Base-by-base conservation (phyloP, 2,797 vertebrate species). In the Pseudomugil gertrudae region DNA sequence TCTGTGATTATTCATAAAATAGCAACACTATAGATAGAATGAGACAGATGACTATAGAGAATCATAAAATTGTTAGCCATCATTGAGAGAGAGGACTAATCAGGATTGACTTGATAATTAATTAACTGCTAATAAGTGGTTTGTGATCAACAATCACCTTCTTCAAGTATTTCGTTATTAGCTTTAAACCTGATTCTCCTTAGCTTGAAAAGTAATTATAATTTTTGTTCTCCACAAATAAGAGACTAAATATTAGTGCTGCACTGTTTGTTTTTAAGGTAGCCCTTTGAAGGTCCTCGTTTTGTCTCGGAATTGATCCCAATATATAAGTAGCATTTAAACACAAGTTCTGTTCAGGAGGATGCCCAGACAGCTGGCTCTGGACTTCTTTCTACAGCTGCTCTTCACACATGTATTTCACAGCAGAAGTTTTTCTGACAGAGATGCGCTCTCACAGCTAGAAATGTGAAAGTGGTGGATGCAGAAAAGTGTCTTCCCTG, bases 1-100 rank as follows among this genome's bases (percentile, higher is more conserved):
- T 9, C 9, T 19, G 50, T 47, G 33, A 58, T 69, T 63, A 57
- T 57, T 19, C 15, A 29, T 59, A 29, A 45, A 75, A 57, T 6
- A 66, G 26, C 43, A 59, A 63, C 74, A 66, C 29, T 45, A 47
- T 40, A 66, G 53, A 70, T 61, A 40, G 35, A 58, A 61, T 59
- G 35, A 81, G 80, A 81, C 27, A 9, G 26, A 21, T 11, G 14
- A 52, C 56, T 40, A 3, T 23, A 67, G 7, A 67, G 21, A 0
- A n/a, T 24, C 1, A 40, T 13, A 43, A 30, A 67, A 23, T 57
- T 0, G 1, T 40, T 13, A 57, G n/a, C 26, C n/a, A 13, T 19
- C 13, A n/a, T 45, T 35, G 19, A 53, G 17, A 47, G 9, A 43
- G 45, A 10, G 8, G 27, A 47, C 24, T 55, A 48, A 61, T 54